Conservation (phyloP, 2,113 vertebrate species). For the Dolichotis patagonum region DNA sequence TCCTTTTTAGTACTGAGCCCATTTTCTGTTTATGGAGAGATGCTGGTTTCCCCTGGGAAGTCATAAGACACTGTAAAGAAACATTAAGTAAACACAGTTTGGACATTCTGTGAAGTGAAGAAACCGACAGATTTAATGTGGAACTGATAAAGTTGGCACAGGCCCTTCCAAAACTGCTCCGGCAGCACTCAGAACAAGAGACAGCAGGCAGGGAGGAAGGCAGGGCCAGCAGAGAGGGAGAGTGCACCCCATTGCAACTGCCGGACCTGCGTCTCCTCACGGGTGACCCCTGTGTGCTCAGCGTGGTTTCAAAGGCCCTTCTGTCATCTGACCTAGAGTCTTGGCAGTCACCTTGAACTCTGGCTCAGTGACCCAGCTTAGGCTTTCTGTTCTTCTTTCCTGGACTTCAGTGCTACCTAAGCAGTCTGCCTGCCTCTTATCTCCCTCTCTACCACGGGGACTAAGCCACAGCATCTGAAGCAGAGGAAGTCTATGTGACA, state of each 20-base stretch:
- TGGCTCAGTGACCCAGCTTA: not conserved
- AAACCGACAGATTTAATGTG: not conserved
- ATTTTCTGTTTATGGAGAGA: not conserved
- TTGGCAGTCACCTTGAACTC: no score
- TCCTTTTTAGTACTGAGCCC: not conserved
- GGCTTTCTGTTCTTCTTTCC: not conserved
- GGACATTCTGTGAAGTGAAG: not conserved
- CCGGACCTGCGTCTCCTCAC: not conserved
- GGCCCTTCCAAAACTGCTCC: not conserved
- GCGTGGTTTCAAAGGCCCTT: not conserved
- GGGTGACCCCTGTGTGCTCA: not conserved
- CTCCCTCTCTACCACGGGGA: not conserved
- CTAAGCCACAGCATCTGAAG: not conserved
- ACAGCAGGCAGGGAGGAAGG: rapidly evolving
- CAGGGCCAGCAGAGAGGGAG: rapidly evolving
- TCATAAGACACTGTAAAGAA: not conserved
- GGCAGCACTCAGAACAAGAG: no score
- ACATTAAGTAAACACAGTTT: not conserved
- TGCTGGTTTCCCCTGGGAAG: not conserved
- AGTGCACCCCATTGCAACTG: rapidly evolving
- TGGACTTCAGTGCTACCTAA: not conserved
- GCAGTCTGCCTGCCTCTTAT: not conserved
- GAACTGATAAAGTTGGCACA: not conserved
- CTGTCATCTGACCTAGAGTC: not conserved
- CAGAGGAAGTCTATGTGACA: not conserved